Conservation (phyloP, 2,888 invertebrate genomes). For the Acrobasis suavella region DNA sequence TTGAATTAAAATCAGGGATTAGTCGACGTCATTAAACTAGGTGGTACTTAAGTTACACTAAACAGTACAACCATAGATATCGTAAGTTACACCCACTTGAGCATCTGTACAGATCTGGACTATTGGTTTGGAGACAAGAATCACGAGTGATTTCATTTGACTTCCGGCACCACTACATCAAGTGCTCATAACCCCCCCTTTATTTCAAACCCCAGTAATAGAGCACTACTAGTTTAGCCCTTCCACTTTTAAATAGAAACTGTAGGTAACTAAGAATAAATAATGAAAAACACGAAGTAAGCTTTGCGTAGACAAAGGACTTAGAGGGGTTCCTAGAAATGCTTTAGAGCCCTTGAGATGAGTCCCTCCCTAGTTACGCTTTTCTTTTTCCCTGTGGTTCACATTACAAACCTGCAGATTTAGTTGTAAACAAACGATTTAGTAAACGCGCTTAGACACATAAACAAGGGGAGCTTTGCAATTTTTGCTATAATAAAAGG, state of each 20-base stretch:
- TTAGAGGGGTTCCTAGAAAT: slow-evolving; percentile 61
- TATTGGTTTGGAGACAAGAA: slow-evolving; percentile 33
- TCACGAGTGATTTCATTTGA: slow-evolving; percentile 45
- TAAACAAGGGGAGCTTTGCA: slow-evolving; percentile 64
- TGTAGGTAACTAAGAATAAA: slow-evolving; percentile 40
- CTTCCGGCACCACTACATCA: slow-evolving; percentile 47
- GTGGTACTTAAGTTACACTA: slow-evolving; percentile 52
- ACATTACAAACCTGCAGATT: slow-evolving; percentile 55
- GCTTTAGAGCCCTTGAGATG: slow-evolving; percentile 60
- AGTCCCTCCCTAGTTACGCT: slow-evolving; percentile 40
- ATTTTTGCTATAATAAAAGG: slow-evolving; percentile 48
- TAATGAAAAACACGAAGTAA: slow-evolving; percentile 49
- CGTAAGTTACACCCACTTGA: slow-evolving; percentile 71
- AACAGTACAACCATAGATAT: slow-evolving; percentile 77
- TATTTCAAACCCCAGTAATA: slow-evolving; percentile 50
- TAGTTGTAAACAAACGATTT: slow-evolving; percentile 60
- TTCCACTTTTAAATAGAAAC: slow-evolving; percentile 45
- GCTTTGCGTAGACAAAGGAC: slow-evolving; percentile 67
- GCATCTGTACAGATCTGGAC: slow-evolving; percentile 63
- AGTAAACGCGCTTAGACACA: slow-evolving; percentile 54
- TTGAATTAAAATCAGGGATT: slow-evolving; percentile 42
- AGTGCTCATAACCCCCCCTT: slow-evolving; percentile 54
- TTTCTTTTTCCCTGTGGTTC: slow-evolving; percentile 48
- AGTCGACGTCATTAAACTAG: slow-evolving; percentile 53
- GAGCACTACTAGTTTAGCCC: slow-evolving; percentile 52